phyloP scores from a whole-genome alignment of 2,113 vertebrate species.

The Lophochroa leadbeateri region DNA sequence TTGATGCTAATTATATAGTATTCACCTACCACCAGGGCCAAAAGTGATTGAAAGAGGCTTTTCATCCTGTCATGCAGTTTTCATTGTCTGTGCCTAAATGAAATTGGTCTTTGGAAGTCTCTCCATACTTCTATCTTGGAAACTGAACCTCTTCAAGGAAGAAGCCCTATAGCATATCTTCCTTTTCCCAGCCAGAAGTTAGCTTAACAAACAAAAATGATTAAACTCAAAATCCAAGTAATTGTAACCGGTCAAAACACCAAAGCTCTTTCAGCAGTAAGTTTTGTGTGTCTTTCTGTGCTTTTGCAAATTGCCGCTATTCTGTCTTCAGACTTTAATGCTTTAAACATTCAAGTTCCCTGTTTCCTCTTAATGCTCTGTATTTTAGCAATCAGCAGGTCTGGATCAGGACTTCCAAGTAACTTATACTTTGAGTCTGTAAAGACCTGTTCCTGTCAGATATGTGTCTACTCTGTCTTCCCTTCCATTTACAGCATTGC shows the following conservation, averaged over 20 bases:
- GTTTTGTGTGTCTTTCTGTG: not conserved
- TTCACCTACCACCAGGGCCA: not conserved
- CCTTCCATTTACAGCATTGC: not conserved
- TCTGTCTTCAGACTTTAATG: not conserved
- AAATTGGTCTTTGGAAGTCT: slow-evolving; percentile 16
- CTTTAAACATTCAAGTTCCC: not conserved
- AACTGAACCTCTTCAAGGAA: not conserved
- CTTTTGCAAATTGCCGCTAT: not conserved
- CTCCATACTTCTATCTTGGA: not conserved
- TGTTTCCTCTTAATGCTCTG: not conserved
- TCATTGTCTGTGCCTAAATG: not conserved
- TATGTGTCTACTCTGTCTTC: not conserved
- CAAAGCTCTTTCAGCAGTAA: not conserved
- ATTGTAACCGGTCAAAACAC: not conserved
- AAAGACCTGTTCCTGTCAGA: not conserved
- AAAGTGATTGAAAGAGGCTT: slow-evolving; percentile 13
- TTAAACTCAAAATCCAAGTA: not conserved
- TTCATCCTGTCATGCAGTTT: not conserved
- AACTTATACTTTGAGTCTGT: not conserved
- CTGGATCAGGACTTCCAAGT: not conserved
- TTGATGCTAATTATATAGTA: not conserved
- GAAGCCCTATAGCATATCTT: not conserved
- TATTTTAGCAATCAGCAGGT: not conserved
- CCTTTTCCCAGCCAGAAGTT: not conserved
- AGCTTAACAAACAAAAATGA: not conserved